Evolutionary conservation across 1,140 invertebrate species (phyloP).

Genomic region (Drosophila arawakana): DNA sequence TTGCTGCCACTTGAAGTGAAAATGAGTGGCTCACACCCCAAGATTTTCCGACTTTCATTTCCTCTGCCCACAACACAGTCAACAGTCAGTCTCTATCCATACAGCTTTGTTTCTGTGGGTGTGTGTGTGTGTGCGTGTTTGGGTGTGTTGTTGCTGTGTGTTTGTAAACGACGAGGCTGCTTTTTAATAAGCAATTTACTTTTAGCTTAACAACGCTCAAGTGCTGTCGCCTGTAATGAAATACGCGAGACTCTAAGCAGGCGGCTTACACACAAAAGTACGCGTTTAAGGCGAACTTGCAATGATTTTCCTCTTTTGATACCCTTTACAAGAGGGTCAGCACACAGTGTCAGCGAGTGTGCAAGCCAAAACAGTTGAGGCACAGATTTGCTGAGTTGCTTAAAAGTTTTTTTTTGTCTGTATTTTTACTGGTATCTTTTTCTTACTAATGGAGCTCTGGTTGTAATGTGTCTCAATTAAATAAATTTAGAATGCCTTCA

Average conservation of each 20-base stretch:
- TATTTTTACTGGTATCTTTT: no score
- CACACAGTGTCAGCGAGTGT: neutral
- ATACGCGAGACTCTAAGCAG: constrained; percentile 58
- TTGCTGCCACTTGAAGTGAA: constrained; percentile 73
- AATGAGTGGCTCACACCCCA: constrained; percentile 64
- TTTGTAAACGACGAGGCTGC: constrained; percentile 49
- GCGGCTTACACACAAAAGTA: constrained; percentile 48
- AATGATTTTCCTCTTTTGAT: constrained; percentile 47
- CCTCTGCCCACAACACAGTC: neutral
- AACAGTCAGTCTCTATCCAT: constrained; percentile 3
- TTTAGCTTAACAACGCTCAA: constrained; percentile 74
- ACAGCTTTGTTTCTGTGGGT: neutral
- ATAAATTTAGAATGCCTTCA: no score
- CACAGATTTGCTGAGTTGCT: no score
- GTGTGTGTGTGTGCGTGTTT: constrained; percentile 25
- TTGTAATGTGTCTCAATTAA: no score
- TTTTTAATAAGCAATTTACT: constrained; percentile 83
- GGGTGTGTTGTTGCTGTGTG: constrained; percentile 6
- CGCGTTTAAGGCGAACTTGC: constrained; percentile 31
- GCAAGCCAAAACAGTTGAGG: no score
- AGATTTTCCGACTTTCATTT: neutral
- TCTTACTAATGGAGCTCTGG: no score
- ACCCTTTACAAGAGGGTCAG: constrained; percentile 1
- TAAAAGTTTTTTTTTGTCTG: no score
- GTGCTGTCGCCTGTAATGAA: constrained; percentile 71